These are phyloP conservation scores for Microplitis demolitor DNA, from an alignment of 1,140 invertebrate species.

Conservation along the genomic window DNA sequence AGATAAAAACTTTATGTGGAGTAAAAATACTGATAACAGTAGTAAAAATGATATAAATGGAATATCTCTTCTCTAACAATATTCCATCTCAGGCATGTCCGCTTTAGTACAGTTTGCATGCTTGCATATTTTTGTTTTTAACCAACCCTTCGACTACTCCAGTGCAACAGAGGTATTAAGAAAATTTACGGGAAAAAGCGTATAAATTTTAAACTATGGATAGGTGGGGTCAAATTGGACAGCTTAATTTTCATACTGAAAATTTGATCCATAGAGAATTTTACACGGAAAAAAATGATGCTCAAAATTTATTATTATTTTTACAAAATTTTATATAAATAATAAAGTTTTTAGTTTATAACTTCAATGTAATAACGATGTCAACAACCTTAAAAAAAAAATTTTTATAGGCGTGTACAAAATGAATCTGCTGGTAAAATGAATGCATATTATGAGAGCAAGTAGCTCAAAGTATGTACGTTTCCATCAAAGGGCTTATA, in stretches of 20 bases:
- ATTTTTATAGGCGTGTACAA: neutral
- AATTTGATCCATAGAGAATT: too few species aligned
- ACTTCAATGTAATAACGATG: constrained; percentile 4
- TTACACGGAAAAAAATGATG: too few species aligned
- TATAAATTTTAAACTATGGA: constrained; percentile 19
- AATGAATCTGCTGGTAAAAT: neutral
- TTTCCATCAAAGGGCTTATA: constrained; percentile 10
- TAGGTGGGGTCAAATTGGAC: neutral
- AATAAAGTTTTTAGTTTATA: too few species aligned
- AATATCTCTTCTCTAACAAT: too few species aligned
- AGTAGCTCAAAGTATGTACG: neutral
- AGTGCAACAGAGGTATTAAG: neutral
- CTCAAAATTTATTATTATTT: too few species aligned
- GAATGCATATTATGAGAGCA: neutral
- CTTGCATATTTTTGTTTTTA: constrained; percentile 8
- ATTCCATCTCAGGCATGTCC: neutral
- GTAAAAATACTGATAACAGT: too few species aligned
- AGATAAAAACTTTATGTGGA: too few species aligned
- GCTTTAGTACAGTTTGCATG: neutral
- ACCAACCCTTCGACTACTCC: neutral
- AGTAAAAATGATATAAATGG: too few species aligned
- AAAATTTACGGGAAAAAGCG: constrained; percentile 13
- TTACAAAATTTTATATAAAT: too few species aligned
- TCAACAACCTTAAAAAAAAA: neutral
- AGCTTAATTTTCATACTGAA: too few species aligned